These are phyloP conservation scores for Drosophila anceps DNA, from an alignment of 2,888 invertebrate genomes.

Conservation along the genomic window DNA sequence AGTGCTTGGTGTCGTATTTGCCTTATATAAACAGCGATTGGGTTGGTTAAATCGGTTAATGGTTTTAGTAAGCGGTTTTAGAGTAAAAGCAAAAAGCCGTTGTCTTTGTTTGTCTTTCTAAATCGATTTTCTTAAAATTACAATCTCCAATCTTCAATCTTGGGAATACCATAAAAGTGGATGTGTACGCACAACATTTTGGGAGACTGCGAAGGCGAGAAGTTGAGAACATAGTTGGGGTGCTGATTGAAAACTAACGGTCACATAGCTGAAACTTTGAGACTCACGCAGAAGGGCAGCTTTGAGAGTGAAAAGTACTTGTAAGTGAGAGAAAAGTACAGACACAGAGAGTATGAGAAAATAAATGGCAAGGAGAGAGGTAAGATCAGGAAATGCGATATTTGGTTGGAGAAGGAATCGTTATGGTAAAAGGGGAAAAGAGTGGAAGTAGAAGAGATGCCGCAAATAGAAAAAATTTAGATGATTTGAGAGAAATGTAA, in stretches of 20 bases:
- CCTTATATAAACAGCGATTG: conserved; percentile 72
- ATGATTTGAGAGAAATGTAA: too few species aligned
- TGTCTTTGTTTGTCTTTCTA: conserved; percentile 20
- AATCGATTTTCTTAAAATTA: conserved; percentile 9
- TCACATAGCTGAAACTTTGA: not conserved
- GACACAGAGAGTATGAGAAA: too few species aligned
- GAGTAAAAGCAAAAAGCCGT: conserved; percentile 42
- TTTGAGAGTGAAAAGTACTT: too few species aligned
- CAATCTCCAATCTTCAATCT: not conserved
- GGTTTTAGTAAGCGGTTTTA: conserved; percentile 30
- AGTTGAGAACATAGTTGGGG: not conserved
- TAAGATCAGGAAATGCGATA: too few species aligned
- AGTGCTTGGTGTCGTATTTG: conserved; percentile 74
- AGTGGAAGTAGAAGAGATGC: too few species aligned
- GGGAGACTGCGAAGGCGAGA: not conserved
- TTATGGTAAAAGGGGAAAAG: too few species aligned
- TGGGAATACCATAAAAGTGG: not conserved
- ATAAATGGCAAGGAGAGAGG: too few species aligned
- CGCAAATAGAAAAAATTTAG: too few species aligned
- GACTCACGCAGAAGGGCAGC: not conserved
- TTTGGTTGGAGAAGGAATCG: too few species aligned
- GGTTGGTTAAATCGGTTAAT: conserved; percentile 67
- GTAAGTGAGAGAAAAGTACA: not conserved
- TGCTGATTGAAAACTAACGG: not conserved
- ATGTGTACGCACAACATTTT: conserved; percentile 1